Evolutionary conservation across 2,113 vertebrate genomes (phyloP), one percentile per base, ranked within the genome.

Genomic region (Pluvialis apricaria): DNA sequence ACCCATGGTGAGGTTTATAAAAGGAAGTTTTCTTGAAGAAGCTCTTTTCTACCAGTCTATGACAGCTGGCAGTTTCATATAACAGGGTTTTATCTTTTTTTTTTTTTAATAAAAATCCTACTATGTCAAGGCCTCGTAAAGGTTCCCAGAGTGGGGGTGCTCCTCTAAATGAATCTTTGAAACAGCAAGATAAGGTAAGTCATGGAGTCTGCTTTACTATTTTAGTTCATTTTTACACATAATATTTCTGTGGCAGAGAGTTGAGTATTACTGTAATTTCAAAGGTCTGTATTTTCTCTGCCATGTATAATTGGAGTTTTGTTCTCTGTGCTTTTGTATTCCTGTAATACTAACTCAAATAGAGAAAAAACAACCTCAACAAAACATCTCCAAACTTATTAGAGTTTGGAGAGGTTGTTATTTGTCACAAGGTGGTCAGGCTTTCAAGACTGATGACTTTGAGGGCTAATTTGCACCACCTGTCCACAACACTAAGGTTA

Each of bases 151-250:
- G 40, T 25, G 61, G 57, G 5, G 17, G 44, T 69, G 29, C 15
- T 76, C 45, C 36, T 90, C n/a, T 55, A 38, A 88, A 72, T 31
- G n/a, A 19, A 5, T 54, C 92, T 82, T 65, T 82, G 79, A 95
- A 88, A 15, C 95, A 90, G 15, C 96, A 52, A 80, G 68, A 82
- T 72, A 94, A 70, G 97, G 97, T 97, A 97, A 97, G 97, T 93
- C 18, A 66, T 36, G 25, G 47, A 72, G 5, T 80, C 29, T 72
- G 15, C 31, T 94, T 92, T 82, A 28, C 71, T 90, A 36, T 34
- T 57, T 80, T 26, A 64, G 31, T 58, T 73, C 4, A 13, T 47
- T 65, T 85, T 73, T 60, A 28, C 19, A 25, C 1, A 1, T 77
- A 32, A 15, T 68, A 32, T 11, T 72, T 70, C 31, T 90, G 29